These are phyloP conservation scores for Venustaconcha ellipsiformis DNA, from an alignment of 1,140 invertebrate species.

Conservation along the genomic window DNA sequence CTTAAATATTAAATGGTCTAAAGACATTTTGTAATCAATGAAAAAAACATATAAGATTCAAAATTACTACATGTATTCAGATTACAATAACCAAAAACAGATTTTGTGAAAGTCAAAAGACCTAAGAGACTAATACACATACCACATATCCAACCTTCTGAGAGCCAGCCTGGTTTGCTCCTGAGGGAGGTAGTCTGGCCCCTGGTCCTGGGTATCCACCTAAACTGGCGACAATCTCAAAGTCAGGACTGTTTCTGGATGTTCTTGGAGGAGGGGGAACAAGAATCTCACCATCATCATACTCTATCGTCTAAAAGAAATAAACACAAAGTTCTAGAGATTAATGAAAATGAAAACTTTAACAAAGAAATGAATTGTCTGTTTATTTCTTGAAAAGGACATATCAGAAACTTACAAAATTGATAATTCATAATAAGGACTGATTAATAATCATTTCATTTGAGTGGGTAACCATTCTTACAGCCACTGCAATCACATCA, in stretches of 20 bases:
- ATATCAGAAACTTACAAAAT: too few relatives aligned
- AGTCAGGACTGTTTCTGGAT: conserved; percentile 30
- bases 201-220: conserved; percentile 14
- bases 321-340: too few relatives aligned
- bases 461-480: too few relatives aligned
- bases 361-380: too few relatives aligned
- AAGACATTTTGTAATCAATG: too few relatives aligned
- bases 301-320: conserved; percentile 4
- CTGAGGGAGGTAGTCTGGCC: background rate
- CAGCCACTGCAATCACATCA: too few relatives aligned
- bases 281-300: conserved; percentile 34
- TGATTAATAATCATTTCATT: too few relatives aligned
- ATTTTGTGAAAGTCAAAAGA: background rate
- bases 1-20: too few relatives aligned
- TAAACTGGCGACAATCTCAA: conserved; percentile 17
- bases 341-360: too few relatives aligned
- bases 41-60: background rate
- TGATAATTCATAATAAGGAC: too few relatives aligned
- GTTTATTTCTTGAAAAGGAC: too few relatives aligned
- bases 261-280: conserved; percentile 29
- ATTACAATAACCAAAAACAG: background rate
- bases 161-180: conserved; percentile 3
- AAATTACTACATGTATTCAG: background rate
- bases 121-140: background rate
- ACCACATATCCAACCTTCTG: conserved; percentile 40